These are phyloP conservation scores for Maconellicoccus hirsutus DNA, from an alignment of 1,140 invertebrate species.

Conservation along the genomic window DNA sequence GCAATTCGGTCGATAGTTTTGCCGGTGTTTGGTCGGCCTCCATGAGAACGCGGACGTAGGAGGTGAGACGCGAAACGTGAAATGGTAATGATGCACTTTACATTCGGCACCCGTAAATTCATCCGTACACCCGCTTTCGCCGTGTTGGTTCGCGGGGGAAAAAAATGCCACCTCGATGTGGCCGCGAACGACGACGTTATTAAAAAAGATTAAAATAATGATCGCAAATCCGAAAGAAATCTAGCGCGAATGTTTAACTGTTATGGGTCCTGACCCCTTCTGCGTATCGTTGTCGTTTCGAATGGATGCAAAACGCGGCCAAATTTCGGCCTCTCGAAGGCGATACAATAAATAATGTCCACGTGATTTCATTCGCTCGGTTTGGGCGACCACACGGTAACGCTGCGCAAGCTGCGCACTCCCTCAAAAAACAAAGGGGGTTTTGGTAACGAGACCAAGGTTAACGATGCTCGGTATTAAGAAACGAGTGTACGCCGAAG, in stretches of 20 bases:
- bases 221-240: neutral
- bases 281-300: no score
- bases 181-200: neutral
- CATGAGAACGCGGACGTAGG: no score
- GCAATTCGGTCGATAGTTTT: conserved; percentile 20
- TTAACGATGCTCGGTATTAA: no score
- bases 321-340: neutral
- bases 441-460: no score
- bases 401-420: no score
- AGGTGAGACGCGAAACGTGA: no score
- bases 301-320: no score
- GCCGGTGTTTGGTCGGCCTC: neutral
- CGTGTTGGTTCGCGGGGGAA: neutral
- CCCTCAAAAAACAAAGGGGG: no score
- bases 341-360: neutral
- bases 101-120: conserved; percentile 16
- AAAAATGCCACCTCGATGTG: neutral
- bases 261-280: neutral
- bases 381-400: no score
- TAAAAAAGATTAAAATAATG: conserved; percentile 6
- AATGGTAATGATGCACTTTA: conserved; percentile 21
- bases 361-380: neutral
- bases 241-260: neutral
- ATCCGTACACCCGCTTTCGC: neutral
- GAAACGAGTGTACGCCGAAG: no score